These are phyloP conservation scores for Onthophagus taurus DNA, from an alignment of 1,140 invertebrate genomes.

Conservation along the genomic window DNA sequence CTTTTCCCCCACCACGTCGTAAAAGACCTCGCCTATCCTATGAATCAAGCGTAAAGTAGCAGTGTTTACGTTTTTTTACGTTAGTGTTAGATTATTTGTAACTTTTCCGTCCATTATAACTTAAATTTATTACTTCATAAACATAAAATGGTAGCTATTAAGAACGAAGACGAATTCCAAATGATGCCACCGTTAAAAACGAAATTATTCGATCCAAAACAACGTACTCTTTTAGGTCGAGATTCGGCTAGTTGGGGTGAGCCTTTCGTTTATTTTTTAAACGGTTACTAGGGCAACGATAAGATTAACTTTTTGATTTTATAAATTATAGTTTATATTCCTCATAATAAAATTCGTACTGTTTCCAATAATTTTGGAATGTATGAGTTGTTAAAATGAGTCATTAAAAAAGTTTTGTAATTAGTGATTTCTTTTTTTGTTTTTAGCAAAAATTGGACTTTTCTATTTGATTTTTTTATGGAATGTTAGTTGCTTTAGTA, in stretches of 20 bases:
- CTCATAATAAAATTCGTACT: no score
- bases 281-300: no score
- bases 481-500: conserved; percentile 75
- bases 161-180: conserved; percentile 1
- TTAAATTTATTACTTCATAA: background rate
- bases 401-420: no score
- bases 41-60: no score
- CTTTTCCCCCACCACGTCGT: no score
- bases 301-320: no score
- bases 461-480: conserved; percentile 91
- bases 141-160: background rate
- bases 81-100: no score
- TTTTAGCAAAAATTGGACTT: conserved; percentile 75
- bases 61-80: conserved; percentile 12
- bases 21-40: no score
- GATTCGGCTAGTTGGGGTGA: conserved; percentile 68
- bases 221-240: conserved; percentile 61
- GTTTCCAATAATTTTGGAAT: no score
- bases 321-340: no score
- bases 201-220: conserved; percentile 59
- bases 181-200: conserved; percentile 15
- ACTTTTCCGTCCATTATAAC: conserved; percentile 17
- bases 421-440: conserved; percentile 25
- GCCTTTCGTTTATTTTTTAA: conserved; percentile 24
- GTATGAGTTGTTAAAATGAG: no score